Evolutionary conservation across 1,140 invertebrate genomes (phyloP).

Genomic region (Pentalonia nigronervosa): DNA sequence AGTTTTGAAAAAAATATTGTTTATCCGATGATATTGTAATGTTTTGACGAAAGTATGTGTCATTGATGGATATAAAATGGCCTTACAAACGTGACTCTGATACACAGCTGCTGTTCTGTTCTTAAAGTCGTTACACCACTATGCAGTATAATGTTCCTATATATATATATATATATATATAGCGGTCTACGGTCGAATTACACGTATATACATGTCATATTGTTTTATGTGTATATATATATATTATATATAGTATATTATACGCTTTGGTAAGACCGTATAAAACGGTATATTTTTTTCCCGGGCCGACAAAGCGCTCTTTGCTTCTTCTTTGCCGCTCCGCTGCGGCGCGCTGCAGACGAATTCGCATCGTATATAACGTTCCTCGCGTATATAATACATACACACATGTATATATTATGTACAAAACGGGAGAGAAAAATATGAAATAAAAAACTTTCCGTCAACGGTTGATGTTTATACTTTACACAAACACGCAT

Average conservation of each 20-base stretch:
- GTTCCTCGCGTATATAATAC: neutral
- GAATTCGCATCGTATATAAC: neutral
- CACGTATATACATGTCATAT: neutral
- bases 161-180: neutral
- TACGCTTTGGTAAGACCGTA: constrained; percentile 17
- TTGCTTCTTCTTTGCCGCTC: neutral
- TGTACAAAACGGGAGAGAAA: neutral
- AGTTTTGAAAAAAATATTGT: neutral
- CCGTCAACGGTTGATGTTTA: neutral
- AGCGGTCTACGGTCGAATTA: constrained; percentile 2
- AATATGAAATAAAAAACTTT: constrained; percentile 24
- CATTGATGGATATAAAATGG: constrained; percentile 4
- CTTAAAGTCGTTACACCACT: neutral
- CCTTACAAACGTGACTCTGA: neutral
- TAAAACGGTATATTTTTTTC: constrained; percentile 25
- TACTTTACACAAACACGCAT: neutral
- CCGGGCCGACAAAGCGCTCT: constrained; percentile 5
- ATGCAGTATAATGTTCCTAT: neutral
- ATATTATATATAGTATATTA: neutral
- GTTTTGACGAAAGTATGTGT: neutral
- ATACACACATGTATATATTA: neutral
- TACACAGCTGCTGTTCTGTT: neutral
- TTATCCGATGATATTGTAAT: neutral
- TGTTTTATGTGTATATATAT: neutral
- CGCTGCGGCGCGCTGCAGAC: neutral